These are phyloP conservation scores for Anoura caudifer DNA, from an alignment of 2,113 vertebrate genomes.

Conservation along the genomic window DNA sequence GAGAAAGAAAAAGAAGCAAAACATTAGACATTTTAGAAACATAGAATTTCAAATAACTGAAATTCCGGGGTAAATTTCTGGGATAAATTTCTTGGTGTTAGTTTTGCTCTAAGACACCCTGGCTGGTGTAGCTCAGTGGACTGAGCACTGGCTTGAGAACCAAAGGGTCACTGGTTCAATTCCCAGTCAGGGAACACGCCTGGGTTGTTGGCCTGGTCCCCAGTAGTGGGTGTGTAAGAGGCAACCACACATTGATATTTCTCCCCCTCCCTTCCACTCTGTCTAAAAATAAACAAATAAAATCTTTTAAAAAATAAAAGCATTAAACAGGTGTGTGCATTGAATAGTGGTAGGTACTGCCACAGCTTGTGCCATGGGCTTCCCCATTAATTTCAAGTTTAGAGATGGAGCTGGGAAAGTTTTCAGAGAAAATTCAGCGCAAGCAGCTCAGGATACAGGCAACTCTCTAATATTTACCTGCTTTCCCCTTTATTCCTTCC, in stretches of 20 bases:
- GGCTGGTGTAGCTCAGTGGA: too few relatives aligned
- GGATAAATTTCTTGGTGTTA: not conserved
- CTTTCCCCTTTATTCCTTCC: not conserved
- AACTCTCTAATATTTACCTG: not conserved
- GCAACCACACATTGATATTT: too few relatives aligned
- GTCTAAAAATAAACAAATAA: too few relatives aligned
- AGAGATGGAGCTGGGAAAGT: not conserved
- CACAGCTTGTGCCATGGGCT: not conserved
- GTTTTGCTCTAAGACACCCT: not conserved
- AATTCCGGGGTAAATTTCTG: not conserved
- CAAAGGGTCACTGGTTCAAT: too few relatives aligned
- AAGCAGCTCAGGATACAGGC: too few relatives aligned
- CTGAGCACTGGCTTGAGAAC: too few relatives aligned
- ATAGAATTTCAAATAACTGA: not conserved
- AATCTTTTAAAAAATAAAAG: too few relatives aligned
- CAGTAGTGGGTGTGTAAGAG: too few relatives aligned
- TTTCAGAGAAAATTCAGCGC: not conserved
- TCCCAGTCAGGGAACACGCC: too few relatives aligned
- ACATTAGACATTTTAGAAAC: not conserved
- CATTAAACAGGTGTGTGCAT: not conserved
- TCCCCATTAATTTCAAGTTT: not conserved
- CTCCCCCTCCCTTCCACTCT: too few relatives aligned
- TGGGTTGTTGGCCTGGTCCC: too few relatives aligned
- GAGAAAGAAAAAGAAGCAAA: not conserved
- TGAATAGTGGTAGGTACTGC: not conserved